Base-by-base conservation (phyloP, 2,888 invertebrate species). In the Tricholauxania praeusta region DNA sequence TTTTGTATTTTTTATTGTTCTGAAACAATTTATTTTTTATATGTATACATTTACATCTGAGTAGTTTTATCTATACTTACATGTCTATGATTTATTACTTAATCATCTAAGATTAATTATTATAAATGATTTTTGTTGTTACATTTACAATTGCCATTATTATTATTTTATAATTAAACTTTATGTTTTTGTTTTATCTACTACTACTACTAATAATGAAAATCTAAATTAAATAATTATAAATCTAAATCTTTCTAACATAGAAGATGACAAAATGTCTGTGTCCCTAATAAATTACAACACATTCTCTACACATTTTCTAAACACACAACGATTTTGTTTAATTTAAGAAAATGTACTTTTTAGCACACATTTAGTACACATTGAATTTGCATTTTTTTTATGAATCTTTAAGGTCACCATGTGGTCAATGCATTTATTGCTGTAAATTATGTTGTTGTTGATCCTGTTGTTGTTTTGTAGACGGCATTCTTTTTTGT, bases 401-500 rank as follows among this genome's bases (percentile, higher is more conserved):
- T 39, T 39, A 7, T 39, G 39, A 39, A 63, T 63, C 48, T 63
- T 32, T 62, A 63, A 63, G 63, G 63, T 65, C 65, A 65, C 65
- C 64, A 65, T 62, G 32, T 68, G 68, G 59, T 68, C 53, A 66
- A 49, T 53, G 66, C 48, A 59, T 57, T 68, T 68, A 69, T 51
- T 47, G 64, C 57, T 64, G 55, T 39, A 47, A 28, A 4, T 28
- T 19, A 57, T 68, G 63, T 69, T 49, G 55, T 57, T 72, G 71
- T 57, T 60, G 64, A 60, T 74, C 65, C 60, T 53, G 53, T 39
- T 70, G 65, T 53, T 63, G 63, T 32, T 57, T 57, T 57, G 28
- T 60, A 8, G 6, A 28, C 3, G 55, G 53, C 53, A 71, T 69
- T 72, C 76, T 75, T 72, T 82, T 85, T 79, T 82, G 83, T 70